Evolutionary conservation across 2,888 invertebrate genomes (phyloP).

Genomic region (Trachelus iudaicus): DNA sequence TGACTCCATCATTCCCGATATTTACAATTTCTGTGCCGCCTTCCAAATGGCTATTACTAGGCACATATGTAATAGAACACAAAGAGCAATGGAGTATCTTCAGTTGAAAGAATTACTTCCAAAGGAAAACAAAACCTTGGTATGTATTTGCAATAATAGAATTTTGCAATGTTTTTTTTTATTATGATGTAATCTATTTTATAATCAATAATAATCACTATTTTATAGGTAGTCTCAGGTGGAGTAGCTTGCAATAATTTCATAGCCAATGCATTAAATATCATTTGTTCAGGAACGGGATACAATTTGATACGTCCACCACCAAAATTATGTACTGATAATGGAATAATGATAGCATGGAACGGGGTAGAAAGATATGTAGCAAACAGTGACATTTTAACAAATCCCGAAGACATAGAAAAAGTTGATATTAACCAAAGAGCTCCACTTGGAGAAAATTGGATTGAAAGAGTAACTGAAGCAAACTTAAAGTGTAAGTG

Average conservation of each 20-base stretch:
- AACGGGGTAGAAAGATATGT: conserved; percentile 88
- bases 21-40: conserved; percentile 86
- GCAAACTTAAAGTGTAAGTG: conserved; percentile 71
- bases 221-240: conserved; percentile 85
- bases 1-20: conserved; percentile 79
- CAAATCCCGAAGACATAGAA: conserved; percentile 68
- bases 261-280: conserved; percentile 76
- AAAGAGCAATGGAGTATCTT: conserved; percentile 84
- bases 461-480: conserved; percentile 69
- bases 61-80: conserved; percentile 85
- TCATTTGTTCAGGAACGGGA: conserved; percentile 74
- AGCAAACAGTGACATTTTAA: conserved; percentile 66
- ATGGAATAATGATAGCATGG: conserved; percentile 99
- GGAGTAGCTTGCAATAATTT: conserved; percentile 96
- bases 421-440: conserved; percentile 71
- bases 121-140: conserved; percentile 70
- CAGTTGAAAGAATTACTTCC: conserved; percentile 73
- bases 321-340: conserved; percentile 91
- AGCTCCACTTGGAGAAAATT: conserved; percentile 73
- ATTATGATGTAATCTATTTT: neutral
- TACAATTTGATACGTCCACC: conserved; percentile 82
- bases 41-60: conserved; percentile 79
- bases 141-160: conserved; percentile 49
- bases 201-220: neutral
- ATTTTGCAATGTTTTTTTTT: neutral